Conservation (phyloP, 2,113 vertebrate species). For the Macheiramphus alcinus region DNA sequence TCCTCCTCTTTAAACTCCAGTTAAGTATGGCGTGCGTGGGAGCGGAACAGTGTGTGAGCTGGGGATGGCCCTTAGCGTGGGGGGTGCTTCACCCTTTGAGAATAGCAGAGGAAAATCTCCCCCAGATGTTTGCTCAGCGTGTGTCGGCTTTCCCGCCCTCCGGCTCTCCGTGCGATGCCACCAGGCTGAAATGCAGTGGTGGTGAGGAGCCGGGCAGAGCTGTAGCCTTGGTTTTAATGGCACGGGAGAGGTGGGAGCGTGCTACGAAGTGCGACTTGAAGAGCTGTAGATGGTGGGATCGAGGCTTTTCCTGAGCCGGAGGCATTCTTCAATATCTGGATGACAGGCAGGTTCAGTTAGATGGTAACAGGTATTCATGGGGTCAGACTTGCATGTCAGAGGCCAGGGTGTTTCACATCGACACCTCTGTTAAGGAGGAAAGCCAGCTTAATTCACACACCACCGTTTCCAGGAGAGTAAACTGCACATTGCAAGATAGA, state of each 20-base stretch:
- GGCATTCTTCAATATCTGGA: accelerated
- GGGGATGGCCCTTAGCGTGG: neutral
- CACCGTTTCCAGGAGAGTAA: neutral
- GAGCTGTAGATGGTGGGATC: neutral
- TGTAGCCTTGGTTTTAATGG: neutral
- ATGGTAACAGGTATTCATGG: neutral
- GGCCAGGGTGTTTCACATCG: neutral
- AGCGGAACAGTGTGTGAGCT: accelerated
- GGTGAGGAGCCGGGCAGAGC: neutral
- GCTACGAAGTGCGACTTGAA: accelerated
- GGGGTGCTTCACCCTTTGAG: neutral
- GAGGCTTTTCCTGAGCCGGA: neutral
- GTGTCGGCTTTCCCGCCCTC: neutral
- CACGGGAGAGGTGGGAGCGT: neutral
- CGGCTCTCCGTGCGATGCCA: accelerated
- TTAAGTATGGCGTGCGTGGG: accelerated
- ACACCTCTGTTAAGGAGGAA: neutral
- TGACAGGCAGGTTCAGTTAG: neutral
- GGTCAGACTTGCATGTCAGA: neutral
- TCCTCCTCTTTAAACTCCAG: neutral
- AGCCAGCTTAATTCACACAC: neutral
- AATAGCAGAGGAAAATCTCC: neutral
- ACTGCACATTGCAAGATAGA: accelerated
- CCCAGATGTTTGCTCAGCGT: accelerated
- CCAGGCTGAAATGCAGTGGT: neutral